These are phyloP conservation scores for Babyrousa celebensis DNA, from an alignment of 2,797 vertebrate genomes.

Conservation along the genomic window DNA sequence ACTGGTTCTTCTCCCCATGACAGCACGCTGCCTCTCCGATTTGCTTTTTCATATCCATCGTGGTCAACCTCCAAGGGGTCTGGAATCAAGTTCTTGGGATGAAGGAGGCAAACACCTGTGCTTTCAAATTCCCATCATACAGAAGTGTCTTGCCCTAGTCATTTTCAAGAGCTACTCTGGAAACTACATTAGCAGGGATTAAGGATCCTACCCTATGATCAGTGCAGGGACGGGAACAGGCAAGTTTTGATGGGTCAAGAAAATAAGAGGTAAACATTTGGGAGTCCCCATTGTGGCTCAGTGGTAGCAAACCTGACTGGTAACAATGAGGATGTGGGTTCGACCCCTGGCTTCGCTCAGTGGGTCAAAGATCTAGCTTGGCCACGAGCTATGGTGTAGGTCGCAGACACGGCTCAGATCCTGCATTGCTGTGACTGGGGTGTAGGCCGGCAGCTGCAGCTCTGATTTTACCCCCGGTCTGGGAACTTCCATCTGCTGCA, in stretches of 20 bases:
- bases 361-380: too few species aligned
- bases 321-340: too few species aligned
- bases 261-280: slow-evolving; percentile 21
- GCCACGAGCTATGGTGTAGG: too few species aligned
- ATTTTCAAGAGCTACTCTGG: neutral
- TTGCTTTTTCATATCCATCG: neutral
- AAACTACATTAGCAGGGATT: neutral
- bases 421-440: too few species aligned
- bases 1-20: neutral
- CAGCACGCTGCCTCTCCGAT: neutral
- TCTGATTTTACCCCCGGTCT: too few species aligned
- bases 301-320: too few species aligned
- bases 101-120: neutral
- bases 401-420: too few species aligned
- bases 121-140: neutral
- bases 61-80: neutral
- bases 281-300: too few species aligned
- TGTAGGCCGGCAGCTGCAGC: too few species aligned
- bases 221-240: neutral
- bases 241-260: neutral
- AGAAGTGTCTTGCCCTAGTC: neutral
- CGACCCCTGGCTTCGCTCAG: too few species aligned
- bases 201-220: neutral
- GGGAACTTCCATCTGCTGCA: too few species aligned
- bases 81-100: neutral